A percentile compares a stretch with the other conserved stretches of the same genome.
These are phyloP conservation scores for Teleopsis dalmanni DNA, from an alignment of 1,140 invertebrate species.

Conservation along the genomic window DNA sequence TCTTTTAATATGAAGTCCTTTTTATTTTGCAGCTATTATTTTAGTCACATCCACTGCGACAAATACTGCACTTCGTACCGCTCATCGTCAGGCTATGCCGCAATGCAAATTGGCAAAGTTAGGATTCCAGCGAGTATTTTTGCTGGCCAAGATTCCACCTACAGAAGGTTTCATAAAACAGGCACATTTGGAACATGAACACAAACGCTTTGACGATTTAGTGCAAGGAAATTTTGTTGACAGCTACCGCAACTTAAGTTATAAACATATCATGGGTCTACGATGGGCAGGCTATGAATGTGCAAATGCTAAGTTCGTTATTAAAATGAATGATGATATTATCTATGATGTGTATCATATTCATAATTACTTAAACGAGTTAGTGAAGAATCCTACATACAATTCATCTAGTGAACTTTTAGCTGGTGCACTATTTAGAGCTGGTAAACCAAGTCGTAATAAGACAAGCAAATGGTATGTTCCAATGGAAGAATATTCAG, in stretches of 20 bases:
- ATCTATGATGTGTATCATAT: constrained; percentile 67
- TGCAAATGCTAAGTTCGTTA: constrained; percentile 54
- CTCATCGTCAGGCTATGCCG: constrained; percentile 59
- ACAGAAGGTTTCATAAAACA: constrained; percentile 53
- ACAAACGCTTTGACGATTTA: constrained; percentile 59
- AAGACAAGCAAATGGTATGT: constrained; percentile 75
- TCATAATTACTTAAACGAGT: constrained; percentile 42
- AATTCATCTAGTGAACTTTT: constrained; percentile 45
- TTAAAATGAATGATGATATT: constrained; percentile 88
- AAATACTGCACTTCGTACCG: constrained; percentile 59
- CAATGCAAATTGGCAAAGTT: constrained; percentile 49
- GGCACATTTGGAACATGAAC: constrained; percentile 55
- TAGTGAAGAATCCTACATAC: constrained; percentile 33
- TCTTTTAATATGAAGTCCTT: too few species aligned
- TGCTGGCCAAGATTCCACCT: constrained; percentile 55
- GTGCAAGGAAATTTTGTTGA: constrained; percentile 74
- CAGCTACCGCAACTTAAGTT: constrained; percentile 75
- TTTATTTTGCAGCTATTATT: constrained; percentile 45
- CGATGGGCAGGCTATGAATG: constrained; percentile 66
- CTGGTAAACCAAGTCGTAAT: constrained; percentile 57
- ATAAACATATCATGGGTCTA: constrained; percentile 81
- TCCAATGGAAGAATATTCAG: constrained; percentile 55
- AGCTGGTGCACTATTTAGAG: constrained; percentile 60
- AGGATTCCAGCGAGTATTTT: constrained; percentile 58
- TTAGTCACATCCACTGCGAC: constrained; percentile 70